These are phyloP conservation scores for Bilobella aurantiaca DNA, from an alignment of 1,140 invertebrate species.

Conservation along the genomic window DNA sequence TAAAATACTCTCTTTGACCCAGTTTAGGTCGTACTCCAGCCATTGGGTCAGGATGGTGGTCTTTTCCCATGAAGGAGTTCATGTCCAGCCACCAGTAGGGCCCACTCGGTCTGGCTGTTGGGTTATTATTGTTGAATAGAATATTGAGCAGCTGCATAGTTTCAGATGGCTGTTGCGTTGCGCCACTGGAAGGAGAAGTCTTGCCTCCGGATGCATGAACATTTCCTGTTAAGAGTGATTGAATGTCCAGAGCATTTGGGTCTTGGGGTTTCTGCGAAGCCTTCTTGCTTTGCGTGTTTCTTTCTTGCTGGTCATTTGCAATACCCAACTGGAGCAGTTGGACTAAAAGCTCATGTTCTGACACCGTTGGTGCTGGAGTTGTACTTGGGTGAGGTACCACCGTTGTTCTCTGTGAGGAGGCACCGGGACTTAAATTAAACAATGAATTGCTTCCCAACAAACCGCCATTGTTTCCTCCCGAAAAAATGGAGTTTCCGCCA, in stretches of 20 bases:
- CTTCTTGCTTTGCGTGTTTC: constrained; percentile 1
- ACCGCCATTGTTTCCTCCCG: not conserved
- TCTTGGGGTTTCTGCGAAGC: not conserved
- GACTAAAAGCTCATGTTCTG: constrained; percentile 16
- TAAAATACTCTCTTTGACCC: constrained; percentile 26
- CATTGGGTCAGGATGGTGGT: constrained; percentile 19
- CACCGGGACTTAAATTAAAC: not conserved
- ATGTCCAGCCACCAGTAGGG: constrained; percentile 34
- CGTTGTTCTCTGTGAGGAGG: not conserved
- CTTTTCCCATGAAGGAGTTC: constrained; percentile 29
- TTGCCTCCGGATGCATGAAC: not conserved
- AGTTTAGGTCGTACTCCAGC: constrained; percentile 30
- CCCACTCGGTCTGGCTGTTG: constrained; percentile 18
- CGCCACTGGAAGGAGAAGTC: not conserved
- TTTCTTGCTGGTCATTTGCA: not conserved
- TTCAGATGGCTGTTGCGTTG: constrained; percentile 12
- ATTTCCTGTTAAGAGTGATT: constrained; percentile 15
- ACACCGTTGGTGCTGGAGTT: constrained; percentile 9
- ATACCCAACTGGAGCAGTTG: constrained; percentile 23
- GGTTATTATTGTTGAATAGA: not conserved
- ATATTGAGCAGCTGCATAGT: constrained; percentile 22
- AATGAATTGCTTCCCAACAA: constrained; percentile 9
- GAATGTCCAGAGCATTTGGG: constrained; percentile 13
- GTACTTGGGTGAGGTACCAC: not conserved
- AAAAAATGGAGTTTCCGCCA: no score